Evolutionary conservation across 2,113 vertebrate species (phyloP), one percentile per base, ranked within the genome.

Genomic region (Menura novaehollandiae): DNA sequence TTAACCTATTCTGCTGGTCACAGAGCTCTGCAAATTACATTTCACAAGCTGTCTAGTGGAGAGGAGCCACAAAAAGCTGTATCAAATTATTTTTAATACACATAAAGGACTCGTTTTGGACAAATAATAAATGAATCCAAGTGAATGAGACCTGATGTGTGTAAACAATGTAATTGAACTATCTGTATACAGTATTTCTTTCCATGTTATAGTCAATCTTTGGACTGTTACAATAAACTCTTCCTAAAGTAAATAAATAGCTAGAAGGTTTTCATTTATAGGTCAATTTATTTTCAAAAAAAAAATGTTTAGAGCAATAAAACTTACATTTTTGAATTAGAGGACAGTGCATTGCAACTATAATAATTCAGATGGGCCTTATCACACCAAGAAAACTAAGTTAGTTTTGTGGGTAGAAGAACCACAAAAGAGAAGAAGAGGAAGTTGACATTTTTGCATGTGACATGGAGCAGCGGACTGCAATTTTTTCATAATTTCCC

Each of bases 311-410:
- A 43, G 78, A 77, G 49, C 77, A 88, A 87, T 67, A 72, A 93
- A 93, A 89, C 15, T 74, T 68, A 82, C 12, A 26, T 71, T 92
- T 94, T 78, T 79, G 68, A 95, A 96, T 87, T 85, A 94, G 85
- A 78, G 23, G 39, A 94, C 64, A 91, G 53, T 60, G 94, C 44
- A 74, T 60, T 91, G 64, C 74, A 97, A 77, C 15, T 37, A 8
- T 10, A 58, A 16, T 86, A 69, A 84, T 88, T 75, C 60, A 47
- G 43, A 55, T 37, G 62, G 37, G 35, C 41, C 92, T 82, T 71
- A 66, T 43, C 64, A 95, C 32, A 85, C 22, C 68, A 77, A 94
- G 47, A 91, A 95, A 93, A 71, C 30, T 8, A 86, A 90, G 39
- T 89, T 68, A 87, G 37, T 81, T 95, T 87, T 67, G n/a, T 52